Evolutionary conservation across 2,113 vertebrate genomes (phyloP).

Genomic region (Myxocyprinus asiaticus): DNA sequence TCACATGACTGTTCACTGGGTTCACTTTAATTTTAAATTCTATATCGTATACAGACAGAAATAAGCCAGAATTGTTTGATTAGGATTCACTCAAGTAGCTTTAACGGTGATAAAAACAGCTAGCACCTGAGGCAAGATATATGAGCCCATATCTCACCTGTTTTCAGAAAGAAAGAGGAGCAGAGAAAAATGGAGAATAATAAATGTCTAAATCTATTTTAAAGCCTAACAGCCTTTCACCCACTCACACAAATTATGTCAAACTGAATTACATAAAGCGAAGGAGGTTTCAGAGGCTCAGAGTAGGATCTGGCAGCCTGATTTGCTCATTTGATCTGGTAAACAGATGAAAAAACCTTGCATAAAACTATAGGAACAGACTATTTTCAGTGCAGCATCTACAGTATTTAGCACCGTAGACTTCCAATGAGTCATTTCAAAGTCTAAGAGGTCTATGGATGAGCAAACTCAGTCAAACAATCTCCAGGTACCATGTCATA

Average conservation of each 20-base stretch:
- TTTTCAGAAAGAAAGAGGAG: too few species aligned
- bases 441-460: constrained; percentile 19
- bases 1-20: too few species aligned
- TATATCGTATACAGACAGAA: too few species aligned
- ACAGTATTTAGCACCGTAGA: constrained; percentile 39
- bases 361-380: constrained; percentile 45
- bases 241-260: constrained; percentile 37
- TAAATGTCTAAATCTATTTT: constrained; percentile 42
- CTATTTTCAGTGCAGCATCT: constrained; percentile 44
- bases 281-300: constrained; percentile 35
- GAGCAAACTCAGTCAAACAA: background rate
- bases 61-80: too few species aligned
- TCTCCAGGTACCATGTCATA: background rate
- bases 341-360: constrained; percentile 51
- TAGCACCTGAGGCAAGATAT: too few species aligned
- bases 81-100: too few species aligned
- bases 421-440: background rate
- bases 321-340: constrained; percentile 53
- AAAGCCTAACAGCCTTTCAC: constrained; percentile 45
- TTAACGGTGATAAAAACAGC: too few species aligned
- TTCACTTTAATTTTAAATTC: too few species aligned
- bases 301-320: constrained; percentile 38
- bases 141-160: too few species aligned
- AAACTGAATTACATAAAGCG: constrained; percentile 48
- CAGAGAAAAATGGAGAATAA: too few species aligned